Conservation (phyloP, 2,888 invertebrate species). For the Metacarcinus magister region DNA sequence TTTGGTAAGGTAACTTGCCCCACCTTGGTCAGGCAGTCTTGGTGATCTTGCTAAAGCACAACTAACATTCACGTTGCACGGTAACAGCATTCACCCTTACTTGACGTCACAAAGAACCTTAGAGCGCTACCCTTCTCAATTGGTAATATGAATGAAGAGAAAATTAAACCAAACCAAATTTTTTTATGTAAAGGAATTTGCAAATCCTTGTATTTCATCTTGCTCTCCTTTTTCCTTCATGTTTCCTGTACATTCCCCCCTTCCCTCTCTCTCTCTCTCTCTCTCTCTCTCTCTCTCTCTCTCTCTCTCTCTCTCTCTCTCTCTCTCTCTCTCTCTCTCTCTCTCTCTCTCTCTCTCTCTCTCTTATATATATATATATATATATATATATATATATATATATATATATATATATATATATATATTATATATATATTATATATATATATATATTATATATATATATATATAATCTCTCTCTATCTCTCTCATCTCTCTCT, state of each 20-base stretch:
- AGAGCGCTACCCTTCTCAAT: not conserved
- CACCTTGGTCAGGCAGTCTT: not conserved
- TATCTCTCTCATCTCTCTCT: too few species aligned
- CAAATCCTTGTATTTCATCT: not conserved
- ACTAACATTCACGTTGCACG: not conserved
- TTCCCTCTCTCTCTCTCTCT: not conserved
- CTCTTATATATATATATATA: not conserved
- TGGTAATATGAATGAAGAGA: not conserved
- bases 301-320: constrained; percentile 67
- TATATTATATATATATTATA: too few species aligned
- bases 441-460: too few species aligned
- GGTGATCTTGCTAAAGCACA: not conserved
- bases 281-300: constrained; percentile 53
- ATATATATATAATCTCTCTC: too few species aligned
- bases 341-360: constrained; percentile 58
- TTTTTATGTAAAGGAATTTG: not conserved
- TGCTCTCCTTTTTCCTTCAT: not conserved
- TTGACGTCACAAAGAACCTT: not conserved
- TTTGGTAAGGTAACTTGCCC: not conserved
- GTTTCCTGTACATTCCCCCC: not conserved
- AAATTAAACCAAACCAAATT: not conserved
- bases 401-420: not conserved
- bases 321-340: constrained; percentile 65
- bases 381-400: not conserved
- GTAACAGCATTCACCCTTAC: not conserved